Conservation (phyloP, 2,888 invertebrate species). For the Teleiodes luculella region DNA sequence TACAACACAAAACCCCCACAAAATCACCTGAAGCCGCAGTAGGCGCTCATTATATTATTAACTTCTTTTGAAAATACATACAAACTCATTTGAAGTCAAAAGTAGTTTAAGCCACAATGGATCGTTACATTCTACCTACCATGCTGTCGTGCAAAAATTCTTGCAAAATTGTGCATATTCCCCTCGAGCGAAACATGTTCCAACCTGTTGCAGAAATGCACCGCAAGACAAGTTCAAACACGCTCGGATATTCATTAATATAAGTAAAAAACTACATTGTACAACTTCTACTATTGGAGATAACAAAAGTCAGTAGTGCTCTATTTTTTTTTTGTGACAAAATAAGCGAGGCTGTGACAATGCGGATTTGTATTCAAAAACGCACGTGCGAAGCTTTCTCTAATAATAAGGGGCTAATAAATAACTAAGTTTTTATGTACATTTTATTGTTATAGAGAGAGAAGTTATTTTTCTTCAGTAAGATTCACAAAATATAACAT, state of each 20-base stretch:
- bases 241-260: slow-evolving; percentile 33
- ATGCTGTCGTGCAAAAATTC: neutral
- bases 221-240: slow-evolving; percentile 45
- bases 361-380: slow-evolving; percentile 34
- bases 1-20: neutral
- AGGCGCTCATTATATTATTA: too few species aligned
- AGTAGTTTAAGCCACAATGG: neutral
- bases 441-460: neutral
- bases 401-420: neutral
- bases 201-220: slow-evolving; percentile 52
- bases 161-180: slow-evolving; percentile 20
- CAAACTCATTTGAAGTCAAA: neutral
- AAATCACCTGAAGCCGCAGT: neutral
- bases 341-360: slow-evolving; percentile 29
- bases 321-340: slow-evolving; percentile 16
- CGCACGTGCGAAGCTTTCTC: slow-evolving; percentile 39
- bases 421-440: neutral
- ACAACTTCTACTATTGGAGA: slow-evolving; percentile 21
- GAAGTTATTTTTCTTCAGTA: neutral
- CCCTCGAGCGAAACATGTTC: slow-evolving; percentile 41
- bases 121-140: neutral
- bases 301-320: slow-evolving; percentile 23
- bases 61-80: neutral
- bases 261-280: slow-evolving; percentile 23
- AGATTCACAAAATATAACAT: too few species aligned